Evolutionary conservation across 2,797 vertebrate species (phyloP).

Genomic region (Paedocypris micromegethes): DNA sequence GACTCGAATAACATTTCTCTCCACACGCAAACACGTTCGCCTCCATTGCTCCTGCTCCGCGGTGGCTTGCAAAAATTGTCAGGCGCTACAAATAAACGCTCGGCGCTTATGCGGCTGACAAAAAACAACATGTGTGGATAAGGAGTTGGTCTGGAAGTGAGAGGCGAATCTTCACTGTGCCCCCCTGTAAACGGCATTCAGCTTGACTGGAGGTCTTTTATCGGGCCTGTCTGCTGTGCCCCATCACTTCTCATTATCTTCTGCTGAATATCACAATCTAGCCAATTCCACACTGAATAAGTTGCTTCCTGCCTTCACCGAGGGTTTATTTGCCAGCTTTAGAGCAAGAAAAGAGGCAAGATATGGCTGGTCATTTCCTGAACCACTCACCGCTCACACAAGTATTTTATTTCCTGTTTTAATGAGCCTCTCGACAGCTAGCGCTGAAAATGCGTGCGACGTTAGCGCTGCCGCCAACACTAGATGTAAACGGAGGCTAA

Average conservation of each 20-base stretch:
- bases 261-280: conserved; percentile 65
- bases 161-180: conserved; percentile 57
- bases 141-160: conserved; percentile 46
- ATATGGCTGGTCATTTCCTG: conserved; percentile 49
- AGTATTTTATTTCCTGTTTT: conserved; percentile 45
- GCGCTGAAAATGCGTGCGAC: conserved; percentile 26
- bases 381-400: conserved; percentile 48
- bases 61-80: conserved; percentile 61
- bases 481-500: not conserved
- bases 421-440: conserved; percentile 37
- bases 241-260: conserved; percentile 70
- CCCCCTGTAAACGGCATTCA: conserved; percentile 60
- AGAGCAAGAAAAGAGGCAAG: conserved; percentile 29
- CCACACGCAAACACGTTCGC: conserved; percentile 65
- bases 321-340: conserved; percentile 53
- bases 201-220: conserved; percentile 65
- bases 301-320: conserved; percentile 50
- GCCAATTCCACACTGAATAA: conserved; percentile 59
- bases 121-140: conserved; percentile 61
- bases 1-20: conserved; percentile 65
- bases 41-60: conserved; percentile 58
- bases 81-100: conserved; percentile 58
- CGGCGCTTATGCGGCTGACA: conserved; percentile 51
- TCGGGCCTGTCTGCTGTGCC: conserved; percentile 56
- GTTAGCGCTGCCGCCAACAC: conserved; percentile 8